phyloP scores from a whole-genome alignment of 2,888 invertebrate species.

The Philonicus albiceps region DNA sequence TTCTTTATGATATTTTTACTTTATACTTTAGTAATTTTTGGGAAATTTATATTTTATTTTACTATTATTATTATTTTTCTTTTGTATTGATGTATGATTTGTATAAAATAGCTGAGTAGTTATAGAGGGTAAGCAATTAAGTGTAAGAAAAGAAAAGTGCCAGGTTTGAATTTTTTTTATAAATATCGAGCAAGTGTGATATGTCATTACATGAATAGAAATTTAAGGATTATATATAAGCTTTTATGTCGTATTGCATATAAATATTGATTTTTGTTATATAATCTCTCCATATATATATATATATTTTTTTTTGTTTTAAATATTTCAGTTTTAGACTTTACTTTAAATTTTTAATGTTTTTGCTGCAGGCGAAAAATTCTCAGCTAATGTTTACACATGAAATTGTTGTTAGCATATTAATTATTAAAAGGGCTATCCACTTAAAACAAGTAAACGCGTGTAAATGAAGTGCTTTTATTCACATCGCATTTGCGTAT shows the following conservation, averaged over 20 bases:
- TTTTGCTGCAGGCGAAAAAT: neutral
- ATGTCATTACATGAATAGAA: constrained; percentile 17
- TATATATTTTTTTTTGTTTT: neutral
- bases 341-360: neutral
- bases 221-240: neutral
- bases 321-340: neutral
- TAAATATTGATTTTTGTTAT: neutral
- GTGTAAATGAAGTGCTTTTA: neutral
- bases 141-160: constrained; percentile 33
- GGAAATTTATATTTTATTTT: neutral
- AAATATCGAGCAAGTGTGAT: constrained; percentile 38
- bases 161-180: constrained; percentile 35
- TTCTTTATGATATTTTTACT: neutral
- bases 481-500: neutral
- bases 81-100: neutral
- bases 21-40: neutral
- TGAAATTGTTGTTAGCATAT: neutral
- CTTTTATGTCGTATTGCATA: neutral
- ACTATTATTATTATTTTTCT: no score
- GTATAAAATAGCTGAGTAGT: constrained; percentile 6
- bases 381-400: neutral
- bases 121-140: constrained; percentile 17
- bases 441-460: neutral
- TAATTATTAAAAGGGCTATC: neutral
- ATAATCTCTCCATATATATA: neutral